Conservation (phyloP, 2,888 invertebrate genomes). For the Nebria brevicollis region DNA sequence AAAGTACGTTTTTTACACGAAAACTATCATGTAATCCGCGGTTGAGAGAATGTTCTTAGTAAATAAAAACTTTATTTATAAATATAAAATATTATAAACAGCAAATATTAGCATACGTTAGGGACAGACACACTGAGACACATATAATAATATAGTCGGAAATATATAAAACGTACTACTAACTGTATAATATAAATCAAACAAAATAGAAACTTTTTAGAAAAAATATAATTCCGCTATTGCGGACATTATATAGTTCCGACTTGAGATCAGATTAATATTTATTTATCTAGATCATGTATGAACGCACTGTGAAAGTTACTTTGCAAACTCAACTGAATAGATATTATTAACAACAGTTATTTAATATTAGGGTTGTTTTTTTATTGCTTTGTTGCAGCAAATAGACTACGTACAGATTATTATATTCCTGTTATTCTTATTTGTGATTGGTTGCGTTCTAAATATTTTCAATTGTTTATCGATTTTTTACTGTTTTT, state of each 20-base stretch:
- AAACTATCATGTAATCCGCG: not conserved
- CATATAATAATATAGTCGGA: not conserved
- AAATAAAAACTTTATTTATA: not conserved
- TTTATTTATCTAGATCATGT: not conserved
- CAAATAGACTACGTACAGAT: not conserved
- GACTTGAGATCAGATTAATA: not conserved
- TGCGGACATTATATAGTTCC: not conserved
- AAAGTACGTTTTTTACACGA: not conserved
- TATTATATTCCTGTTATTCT: not conserved
- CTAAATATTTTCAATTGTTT: not conserved
- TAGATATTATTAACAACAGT: not conserved
- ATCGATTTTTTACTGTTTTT: not conserved
- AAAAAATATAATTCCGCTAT: not conserved
- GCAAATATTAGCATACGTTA: too few relatives aligned
- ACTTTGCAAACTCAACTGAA: not conserved
- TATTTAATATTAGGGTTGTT: not conserved
- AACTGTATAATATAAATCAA: not conserved
- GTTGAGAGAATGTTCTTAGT: not conserved
- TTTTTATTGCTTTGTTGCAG: not conserved
- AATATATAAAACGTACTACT: too few relatives aligned
- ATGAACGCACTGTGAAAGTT: conserved; percentile 1
- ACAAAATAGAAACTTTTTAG: not conserved
- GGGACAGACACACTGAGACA: not conserved
- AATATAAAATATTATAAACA: not conserved
- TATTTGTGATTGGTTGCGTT: not conserved